Conservation (phyloP, 1,140 invertebrate genomes). For the Drosophila takahashii region DNA sequence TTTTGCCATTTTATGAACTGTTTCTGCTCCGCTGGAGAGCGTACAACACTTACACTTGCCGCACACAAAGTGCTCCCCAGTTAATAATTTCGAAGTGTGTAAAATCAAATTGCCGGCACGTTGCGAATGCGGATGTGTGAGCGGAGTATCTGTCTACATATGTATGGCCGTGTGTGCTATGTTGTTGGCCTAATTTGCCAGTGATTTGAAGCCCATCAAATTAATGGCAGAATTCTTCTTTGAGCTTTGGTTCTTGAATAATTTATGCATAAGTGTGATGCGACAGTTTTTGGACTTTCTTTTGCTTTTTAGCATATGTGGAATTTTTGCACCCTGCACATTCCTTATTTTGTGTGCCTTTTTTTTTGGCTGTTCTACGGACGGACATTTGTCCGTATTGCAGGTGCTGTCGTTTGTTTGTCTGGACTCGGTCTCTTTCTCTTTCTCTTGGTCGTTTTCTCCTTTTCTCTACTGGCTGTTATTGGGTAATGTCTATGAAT, state of each 20-base stretch:
- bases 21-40: constrained; percentile 7
- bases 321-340: constrained; percentile 71
- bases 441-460: constrained; percentile 18
- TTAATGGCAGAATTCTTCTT: constrained; percentile 43
- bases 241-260: constrained; percentile 30
- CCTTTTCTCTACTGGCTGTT: constrained; percentile 12
- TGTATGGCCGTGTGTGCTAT: too few relatives aligned
- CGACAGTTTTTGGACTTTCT: constrained; percentile 20
- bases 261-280: constrained; percentile 65
- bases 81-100: constrained; percentile 78
- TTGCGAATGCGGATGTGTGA: constrained; percentile 26
- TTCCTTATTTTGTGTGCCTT: constrained; percentile 27
- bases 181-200: constrained; percentile 54
- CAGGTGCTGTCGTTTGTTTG: constrained; percentile 79
- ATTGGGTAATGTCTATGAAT: constrained; percentile 75
- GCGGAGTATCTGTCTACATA: constrained; percentile 19
- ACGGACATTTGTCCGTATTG: constrained; percentile 77
- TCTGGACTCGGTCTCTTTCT: constrained; percentile 43
- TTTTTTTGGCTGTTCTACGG: constrained; percentile 24
- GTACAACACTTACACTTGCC: constrained; percentile 67
- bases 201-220: constrained; percentile 58
- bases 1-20: constrained; percentile 79
- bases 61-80: constrained; percentile 82
- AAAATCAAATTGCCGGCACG: constrained; percentile 74
- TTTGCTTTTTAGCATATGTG: constrained; percentile 60